phyloP scores from a whole-genome alignment of 2,888 invertebrate genomes.

The Drosophila longiperda region DNA sequence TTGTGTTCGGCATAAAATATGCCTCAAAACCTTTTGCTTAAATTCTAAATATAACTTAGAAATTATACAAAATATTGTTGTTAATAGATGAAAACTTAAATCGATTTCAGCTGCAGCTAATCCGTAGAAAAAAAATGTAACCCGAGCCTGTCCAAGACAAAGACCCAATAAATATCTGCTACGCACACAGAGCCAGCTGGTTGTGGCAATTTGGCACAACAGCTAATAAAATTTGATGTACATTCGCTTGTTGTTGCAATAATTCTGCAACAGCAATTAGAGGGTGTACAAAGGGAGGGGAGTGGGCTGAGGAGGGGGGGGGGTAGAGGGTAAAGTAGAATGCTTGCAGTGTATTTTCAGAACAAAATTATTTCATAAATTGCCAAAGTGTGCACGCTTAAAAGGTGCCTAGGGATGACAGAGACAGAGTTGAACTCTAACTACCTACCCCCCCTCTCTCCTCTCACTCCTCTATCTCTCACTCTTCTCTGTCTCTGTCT shows the following conservation, averaged over 20 bases:
- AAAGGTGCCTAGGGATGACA: conserved; percentile 47
- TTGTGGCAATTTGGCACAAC: conserved; percentile 48
- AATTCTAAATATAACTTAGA: neutral
- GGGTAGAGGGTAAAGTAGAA: neutral
- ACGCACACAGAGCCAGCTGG: conserved; percentile 3
- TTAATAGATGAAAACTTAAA: conserved; percentile 29
- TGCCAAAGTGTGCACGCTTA: conserved; percentile 50
- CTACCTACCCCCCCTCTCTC: neutral
- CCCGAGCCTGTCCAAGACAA: conserved; percentile 15
- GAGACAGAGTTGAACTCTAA: neutral
- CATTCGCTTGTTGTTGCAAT: conserved; percentile 12
- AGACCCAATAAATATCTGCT: conserved; percentile 20
- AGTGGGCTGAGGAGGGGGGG: no score
- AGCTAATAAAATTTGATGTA: conserved; percentile 49
- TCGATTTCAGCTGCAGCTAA: conserved; percentile 4
- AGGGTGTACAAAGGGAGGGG: conserved; percentile 13
- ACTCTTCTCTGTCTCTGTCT: neutral
- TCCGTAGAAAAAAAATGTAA: neutral
- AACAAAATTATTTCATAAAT: conserved; percentile 40
- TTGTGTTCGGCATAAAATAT: no score
- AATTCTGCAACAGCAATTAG: conserved; percentile 49
- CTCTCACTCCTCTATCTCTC: neutral
- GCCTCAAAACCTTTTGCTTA: neutral
- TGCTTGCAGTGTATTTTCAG: neutral
- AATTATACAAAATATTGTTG: conserved; percentile 2